Evolutionary conservation across 2,888 invertebrate genomes (phyloP), one percentile per base, ranked within the genome.

Genomic region (Caenorhabditis sulstoni): DNA sequence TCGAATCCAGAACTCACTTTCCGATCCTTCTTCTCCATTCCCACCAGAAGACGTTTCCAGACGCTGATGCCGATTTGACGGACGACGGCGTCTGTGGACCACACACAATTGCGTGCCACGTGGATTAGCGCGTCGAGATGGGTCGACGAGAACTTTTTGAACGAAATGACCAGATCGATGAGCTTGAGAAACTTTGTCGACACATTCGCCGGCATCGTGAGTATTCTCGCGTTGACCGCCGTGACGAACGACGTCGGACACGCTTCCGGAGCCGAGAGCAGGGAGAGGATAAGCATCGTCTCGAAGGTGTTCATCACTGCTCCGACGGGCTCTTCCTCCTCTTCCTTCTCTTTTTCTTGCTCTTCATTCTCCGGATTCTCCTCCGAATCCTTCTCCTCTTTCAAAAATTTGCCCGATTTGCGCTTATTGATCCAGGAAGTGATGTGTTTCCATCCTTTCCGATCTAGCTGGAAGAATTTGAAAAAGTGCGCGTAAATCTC

Each of bases 381-480:
- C 14, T 61, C n/a, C 16, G n/a, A 22, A 8, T 29, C 37, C 35
- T 7, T 8, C n/a, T 44, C 41, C n/a, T 14, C 45, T 1, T 23
- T 53, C 12, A 39, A 5, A 29, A 16, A 1, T 11, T 16, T 16
- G 35, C 35, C 50, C 35, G 20, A 8, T 20, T 39, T 37, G 8
- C 7, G 37, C 50, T 22, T 45, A 16, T 29, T 68, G 1, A 78
- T 39, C 47, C 53, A 78, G 8, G 66, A 37, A 2, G 52, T 61
- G n/a, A 78, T 22, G 45, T 66, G 35, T 41, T 74, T 75, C 82
- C 82, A 82, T 3, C 57, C 62, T 14, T 79, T 78, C 18, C 50
- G 55, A n/a, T 79, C 79, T 20, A 82, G 52, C 41, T 81, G 82
- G 1, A 82, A 29, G 35, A 59, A 76, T 45, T 76, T 66, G 22